Base-by-base conservation (phyloP, 2,113 vertebrate genomes). In the Bagarius yarrelli region DNA sequence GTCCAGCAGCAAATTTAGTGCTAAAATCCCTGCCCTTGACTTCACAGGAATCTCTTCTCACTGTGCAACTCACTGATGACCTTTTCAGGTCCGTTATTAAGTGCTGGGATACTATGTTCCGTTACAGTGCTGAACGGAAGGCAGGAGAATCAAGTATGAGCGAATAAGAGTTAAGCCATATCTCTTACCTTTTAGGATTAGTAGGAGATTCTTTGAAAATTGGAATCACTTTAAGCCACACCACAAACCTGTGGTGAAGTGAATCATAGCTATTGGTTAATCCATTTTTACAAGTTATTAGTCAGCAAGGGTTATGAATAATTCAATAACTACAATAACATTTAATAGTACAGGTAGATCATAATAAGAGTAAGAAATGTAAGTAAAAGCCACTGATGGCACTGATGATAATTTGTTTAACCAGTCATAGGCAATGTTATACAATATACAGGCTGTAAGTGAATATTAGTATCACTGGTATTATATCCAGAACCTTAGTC, bases 41-140 rank as follows among this genome's bases (percentile, higher is more conserved):
- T 88, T 89, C 89, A 87, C 90, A 90, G 90, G 87, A 88, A 88
- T 90, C 89, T 92, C 84, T 88, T 80, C 85, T 85, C 87, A 87
- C 83, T 77, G 86, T 88, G 76, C 87, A 84, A 88, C 89, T 93
- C 91, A 92, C 92, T 92, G 91, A 91, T 82, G 76, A 81, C 73
- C 83, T 85, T 87, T 92, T 89, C 91, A 89, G 92, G 92, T 89
- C 90, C 90, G 91, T 93, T 92, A 92, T 89, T 88, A 25, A 78
- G 84, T 86, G 87, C 88, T 55, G 87, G 84, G 88, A 78, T 83
- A 87, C 83, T 82, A 90, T 90, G 91, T 88, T 87, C 83, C 0
- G 79, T 61, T 84, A 89, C n/a, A n/a, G n/a, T 71, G 77, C 79
- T 77, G 71, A 66, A 52, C n/a, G 55, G 50, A 69, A 52, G 34